phyloP scores from a whole-genome alignment of 2,888 invertebrate species.

The Phymatocera aterrima region DNA sequence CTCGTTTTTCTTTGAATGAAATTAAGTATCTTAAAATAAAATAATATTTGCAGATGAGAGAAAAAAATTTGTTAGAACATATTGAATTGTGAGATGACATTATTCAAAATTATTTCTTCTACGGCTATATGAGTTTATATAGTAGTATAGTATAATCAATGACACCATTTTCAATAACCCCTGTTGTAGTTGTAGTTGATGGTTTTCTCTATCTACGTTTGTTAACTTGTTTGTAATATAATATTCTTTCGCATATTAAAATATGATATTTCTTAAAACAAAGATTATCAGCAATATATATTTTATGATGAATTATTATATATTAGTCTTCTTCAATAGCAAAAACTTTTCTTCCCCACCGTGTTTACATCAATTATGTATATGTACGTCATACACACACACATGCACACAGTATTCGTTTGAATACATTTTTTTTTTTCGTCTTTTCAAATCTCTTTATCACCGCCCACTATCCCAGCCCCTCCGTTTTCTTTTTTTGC shows the following conservation, averaged over 20 bases:
- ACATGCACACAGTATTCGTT: conserved; percentile 27
- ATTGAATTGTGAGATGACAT: conserved; percentile 29
- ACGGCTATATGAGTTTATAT: conserved; percentile 57
- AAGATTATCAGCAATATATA: conserved; percentile 69
- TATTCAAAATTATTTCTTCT: conserved; percentile 43
- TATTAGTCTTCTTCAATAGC: conserved; percentile 71
- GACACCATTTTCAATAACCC: conserved; percentile 59
- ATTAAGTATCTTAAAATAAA: conserved; percentile 34
- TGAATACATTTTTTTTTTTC: background rate
- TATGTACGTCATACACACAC: no score
- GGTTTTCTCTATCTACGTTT: conserved; percentile 58
- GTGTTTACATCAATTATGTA: conserved; percentile 50
- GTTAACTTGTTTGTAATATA: conserved; percentile 65
- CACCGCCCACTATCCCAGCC: conserved; percentile 33
- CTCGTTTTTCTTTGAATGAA: conserved; percentile 3
- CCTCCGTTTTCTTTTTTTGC: conserved; percentile 4
- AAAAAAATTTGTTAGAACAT: background rate
- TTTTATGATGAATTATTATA: conserved; percentile 67
- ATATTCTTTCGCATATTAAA: conserved; percentile 71
- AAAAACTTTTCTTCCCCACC: conserved; percentile 64
- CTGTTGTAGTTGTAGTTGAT: conserved; percentile 42
- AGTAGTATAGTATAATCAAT: conserved; percentile 59
- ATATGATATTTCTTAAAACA: conserved; percentile 70
- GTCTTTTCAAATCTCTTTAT: background rate
- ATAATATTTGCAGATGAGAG: background rate